phyloP scores from a whole-genome alignment of 2,113 vertebrate genomes.

The Piprites chloris region DNA sequence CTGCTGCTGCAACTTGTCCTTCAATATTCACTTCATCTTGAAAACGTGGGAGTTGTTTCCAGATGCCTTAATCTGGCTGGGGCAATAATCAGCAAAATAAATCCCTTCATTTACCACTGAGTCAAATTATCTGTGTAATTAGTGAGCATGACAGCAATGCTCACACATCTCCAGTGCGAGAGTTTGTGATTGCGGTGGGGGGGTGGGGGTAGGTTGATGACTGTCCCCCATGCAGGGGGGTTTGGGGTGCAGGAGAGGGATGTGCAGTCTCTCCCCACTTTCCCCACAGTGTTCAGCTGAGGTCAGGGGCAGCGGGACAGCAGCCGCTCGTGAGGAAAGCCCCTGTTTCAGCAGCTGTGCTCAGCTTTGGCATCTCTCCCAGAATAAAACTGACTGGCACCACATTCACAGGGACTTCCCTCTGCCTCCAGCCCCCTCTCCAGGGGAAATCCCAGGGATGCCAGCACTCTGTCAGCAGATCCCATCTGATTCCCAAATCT shows the following conservation, averaged over 20 bases:
- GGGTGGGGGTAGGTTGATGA: not conserved
- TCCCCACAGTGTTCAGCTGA: rapidly evolving
- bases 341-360: slow-evolving; percentile 38
- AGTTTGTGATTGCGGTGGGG: rapidly evolving
- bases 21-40: not conserved
- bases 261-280: not conserved
- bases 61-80: not conserved
- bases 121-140: not conserved
- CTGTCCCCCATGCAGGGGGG: not conserved
- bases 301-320: not conserved
- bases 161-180: not conserved
- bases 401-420: not conserved
- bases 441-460: not conserved
- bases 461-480: rapidly evolving
- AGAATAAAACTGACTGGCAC: slow-evolving; percentile 23
- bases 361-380: slow-evolving; percentile 48
- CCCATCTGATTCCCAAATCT: not conserved
- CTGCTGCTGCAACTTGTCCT: not conserved
- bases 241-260: not conserved
- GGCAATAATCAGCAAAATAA: not conserved
- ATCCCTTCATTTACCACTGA: not conserved
- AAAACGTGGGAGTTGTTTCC: not conserved
- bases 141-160: rapidly evolving
- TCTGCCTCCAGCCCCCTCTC: not conserved
- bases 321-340: slow-evolving; percentile 38